Evolutionary conservation across 2,888 invertebrate genomes (phyloP).

Genomic region (Drosophila incognita): DNA sequence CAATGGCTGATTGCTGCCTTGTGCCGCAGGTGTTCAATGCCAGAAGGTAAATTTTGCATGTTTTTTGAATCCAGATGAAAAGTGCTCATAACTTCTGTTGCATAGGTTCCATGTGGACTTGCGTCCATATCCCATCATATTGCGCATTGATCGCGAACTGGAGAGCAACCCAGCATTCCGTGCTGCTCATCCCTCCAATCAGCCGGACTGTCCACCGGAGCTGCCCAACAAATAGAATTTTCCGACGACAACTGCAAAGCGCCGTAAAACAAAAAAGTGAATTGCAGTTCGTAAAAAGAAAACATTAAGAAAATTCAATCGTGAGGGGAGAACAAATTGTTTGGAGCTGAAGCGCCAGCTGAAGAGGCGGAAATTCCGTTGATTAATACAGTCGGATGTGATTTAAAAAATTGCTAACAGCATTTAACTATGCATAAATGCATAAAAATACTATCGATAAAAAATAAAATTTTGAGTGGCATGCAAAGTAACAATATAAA

Average conservation of each 20-base stretch:
- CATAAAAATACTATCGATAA: slow-evolving; percentile 75
- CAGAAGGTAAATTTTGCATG: slow-evolving; percentile 87
- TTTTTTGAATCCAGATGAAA: not conserved
- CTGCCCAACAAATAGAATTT: slow-evolving; percentile 89
- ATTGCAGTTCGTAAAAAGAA: slow-evolving; percentile 75
- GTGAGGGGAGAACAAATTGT: slow-evolving; percentile 18
- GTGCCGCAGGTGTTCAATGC: slow-evolving; percentile 98
- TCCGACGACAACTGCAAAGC: slow-evolving; percentile 83
- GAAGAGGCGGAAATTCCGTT: slow-evolving; percentile 45
- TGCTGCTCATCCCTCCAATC: slow-evolving; percentile 95
- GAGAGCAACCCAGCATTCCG: slow-evolving; percentile 95
- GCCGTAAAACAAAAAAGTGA: slow-evolving; percentile 83
- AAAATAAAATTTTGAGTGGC: slow-evolving; percentile 39
- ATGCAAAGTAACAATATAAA: slow-evolving; percentile 36
- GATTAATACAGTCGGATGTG: slow-evolving; percentile 80
- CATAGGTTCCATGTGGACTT: slow-evolving; percentile 95
- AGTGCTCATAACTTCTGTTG: not conserved
- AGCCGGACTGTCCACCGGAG: slow-evolving; percentile 98
- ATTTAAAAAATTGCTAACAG: slow-evolving; percentile 81
- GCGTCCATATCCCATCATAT: slow-evolving; percentile 94
- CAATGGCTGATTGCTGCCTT: slow-evolving; percentile 97
- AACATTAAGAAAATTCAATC: slow-evolving; percentile 33
- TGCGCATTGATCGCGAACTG: slow-evolving; percentile 93
- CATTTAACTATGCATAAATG: slow-evolving; percentile 79
- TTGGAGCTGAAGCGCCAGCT: slow-evolving; percentile 27